These are phyloP conservation scores for Drosophila malerkotliana DNA, from an alignment of 1,140 invertebrate genomes.

Conservation along the genomic window DNA sequence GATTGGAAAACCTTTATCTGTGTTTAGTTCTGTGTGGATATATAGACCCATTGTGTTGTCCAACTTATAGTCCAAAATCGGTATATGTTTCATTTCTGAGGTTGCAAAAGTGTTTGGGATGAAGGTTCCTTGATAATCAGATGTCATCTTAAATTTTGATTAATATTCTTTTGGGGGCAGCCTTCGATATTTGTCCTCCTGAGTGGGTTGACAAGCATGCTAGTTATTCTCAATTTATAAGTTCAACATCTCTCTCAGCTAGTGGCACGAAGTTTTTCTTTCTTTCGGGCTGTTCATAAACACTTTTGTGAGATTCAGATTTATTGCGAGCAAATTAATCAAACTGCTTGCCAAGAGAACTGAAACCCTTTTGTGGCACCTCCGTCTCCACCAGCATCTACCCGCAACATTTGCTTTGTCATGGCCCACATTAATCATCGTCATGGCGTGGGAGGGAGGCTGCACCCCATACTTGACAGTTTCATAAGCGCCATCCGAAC, in stretches of 20 bases:
- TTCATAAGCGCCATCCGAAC: constrained; percentile 65
- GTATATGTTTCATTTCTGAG: not conserved
- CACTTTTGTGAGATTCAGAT: constrained; percentile 37
- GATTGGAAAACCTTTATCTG: constrained; percentile 25
- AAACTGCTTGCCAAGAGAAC: constrained; percentile 22
- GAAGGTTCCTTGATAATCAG: constrained; percentile 13
- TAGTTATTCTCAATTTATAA: constrained; percentile 35
- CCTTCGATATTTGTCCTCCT: constrained; percentile 33
- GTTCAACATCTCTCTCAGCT: constrained; percentile 20
- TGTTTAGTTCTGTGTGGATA: constrained; percentile 5
- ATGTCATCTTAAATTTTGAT: constrained; percentile 38
- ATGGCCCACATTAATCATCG: constrained; percentile 76
- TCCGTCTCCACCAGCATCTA: not conserved
- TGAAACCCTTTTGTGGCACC: constrained; percentile 16
- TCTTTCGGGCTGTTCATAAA: constrained; percentile 17
- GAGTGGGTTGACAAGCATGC: constrained; percentile 31
- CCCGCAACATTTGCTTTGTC: constrained; percentile 74
- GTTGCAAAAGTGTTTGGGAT: too few species aligned
- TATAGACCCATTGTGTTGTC: constrained; percentile 3
- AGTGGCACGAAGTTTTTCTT: not conserved
- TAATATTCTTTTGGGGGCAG: constrained; percentile 15
- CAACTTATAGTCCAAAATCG: not conserved
- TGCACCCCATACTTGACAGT: constrained; percentile 61
- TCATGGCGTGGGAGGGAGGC: constrained; percentile 29
- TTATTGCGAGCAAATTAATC: constrained; percentile 63